These are phyloP conservation scores for Rhagium mordax DNA, from an alignment of 2,888 invertebrate species.

Conservation along the genomic window DNA sequence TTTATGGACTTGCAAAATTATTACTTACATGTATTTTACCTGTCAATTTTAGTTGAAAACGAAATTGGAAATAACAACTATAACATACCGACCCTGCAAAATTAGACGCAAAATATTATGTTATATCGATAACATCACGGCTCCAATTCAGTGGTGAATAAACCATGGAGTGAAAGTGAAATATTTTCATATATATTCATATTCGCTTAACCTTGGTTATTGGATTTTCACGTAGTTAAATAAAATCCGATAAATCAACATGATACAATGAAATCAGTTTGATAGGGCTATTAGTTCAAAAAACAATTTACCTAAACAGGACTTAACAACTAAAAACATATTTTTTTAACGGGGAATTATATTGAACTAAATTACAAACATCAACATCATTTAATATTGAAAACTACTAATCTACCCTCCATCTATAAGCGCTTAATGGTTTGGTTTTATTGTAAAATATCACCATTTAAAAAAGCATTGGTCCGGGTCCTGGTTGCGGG, in stretches of 20 bases:
- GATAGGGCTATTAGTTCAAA: neutral
- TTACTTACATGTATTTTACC: too few species aligned
- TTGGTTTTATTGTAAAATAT: too few species aligned
- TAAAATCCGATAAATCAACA: slow-evolving; percentile 13
- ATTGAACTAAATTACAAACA: neutral
- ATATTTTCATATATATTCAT: slow-evolving; percentile 3
- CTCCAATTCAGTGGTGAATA: neutral
- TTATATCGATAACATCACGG: neutral
- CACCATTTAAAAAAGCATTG: too few species aligned
- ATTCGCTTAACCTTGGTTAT: neutral
- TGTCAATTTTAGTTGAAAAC: too few species aligned
- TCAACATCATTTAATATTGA: neutral
- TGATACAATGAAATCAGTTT: neutral
- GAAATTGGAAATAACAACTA: too few species aligned
- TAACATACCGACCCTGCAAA: too few species aligned
- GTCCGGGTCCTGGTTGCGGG: too few species aligned
- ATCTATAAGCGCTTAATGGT: neutral
- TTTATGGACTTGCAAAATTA: too few species aligned
- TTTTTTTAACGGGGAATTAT: neutral
- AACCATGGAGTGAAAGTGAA: slow-evolving; percentile 10
- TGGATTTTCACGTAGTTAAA: slow-evolving; percentile 1
- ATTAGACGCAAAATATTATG: neutral
- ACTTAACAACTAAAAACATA: neutral
- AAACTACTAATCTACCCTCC: neutral
- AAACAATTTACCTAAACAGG: slow-evolving; percentile 9